Conservation (phyloP, 1,140 invertebrate genomes). For the Zaprionus davidi region DNA sequence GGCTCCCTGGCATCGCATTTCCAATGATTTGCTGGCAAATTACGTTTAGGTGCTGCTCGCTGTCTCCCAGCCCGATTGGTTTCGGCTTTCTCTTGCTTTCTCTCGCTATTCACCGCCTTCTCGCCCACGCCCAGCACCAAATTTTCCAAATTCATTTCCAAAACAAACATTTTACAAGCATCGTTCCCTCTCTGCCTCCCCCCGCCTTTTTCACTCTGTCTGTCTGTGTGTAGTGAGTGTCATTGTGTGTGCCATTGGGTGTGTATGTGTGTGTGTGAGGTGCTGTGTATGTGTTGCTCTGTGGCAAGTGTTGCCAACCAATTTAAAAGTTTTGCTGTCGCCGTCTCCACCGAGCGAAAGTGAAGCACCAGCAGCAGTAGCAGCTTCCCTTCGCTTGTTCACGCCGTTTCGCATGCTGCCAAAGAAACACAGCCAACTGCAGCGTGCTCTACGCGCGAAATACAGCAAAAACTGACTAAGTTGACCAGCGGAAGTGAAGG, state of each 20-base stretch:
- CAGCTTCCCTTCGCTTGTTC: conserved; percentile 48
- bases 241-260: conserved; percentile 23
- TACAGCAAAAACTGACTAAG: conserved; percentile 26
- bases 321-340: conserved; percentile 81
- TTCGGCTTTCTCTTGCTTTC: conserved; percentile 29
- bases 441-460: conserved; percentile 4
- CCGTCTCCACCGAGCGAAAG: conserved; percentile 63
- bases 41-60: conserved; percentile 72
- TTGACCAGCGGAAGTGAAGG: neutral
- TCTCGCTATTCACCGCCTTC: conserved; percentile 17
- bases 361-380: conserved; percentile 48
- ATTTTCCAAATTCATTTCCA: conserved; percentile 83
- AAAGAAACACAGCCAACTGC: conserved; percentile 70
- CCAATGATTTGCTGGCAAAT: conserved; percentile 82
- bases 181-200: conserved; percentile 6
- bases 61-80: conserved; percentile 12
- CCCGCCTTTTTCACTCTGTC: conserved; percentile 6
- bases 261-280: conserved; percentile 2
- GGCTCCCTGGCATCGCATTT: conserved; percentile 40
- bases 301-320: conserved; percentile 79
- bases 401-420: conserved; percentile 63
- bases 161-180: conserved; percentile 75
- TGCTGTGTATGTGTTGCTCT: conserved; percentile 32
- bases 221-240: conserved; percentile 27
- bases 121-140: conserved; percentile 46